Conservation (phyloP, 2,888 invertebrate genomes). For the Orchestes rusci region DNA sequence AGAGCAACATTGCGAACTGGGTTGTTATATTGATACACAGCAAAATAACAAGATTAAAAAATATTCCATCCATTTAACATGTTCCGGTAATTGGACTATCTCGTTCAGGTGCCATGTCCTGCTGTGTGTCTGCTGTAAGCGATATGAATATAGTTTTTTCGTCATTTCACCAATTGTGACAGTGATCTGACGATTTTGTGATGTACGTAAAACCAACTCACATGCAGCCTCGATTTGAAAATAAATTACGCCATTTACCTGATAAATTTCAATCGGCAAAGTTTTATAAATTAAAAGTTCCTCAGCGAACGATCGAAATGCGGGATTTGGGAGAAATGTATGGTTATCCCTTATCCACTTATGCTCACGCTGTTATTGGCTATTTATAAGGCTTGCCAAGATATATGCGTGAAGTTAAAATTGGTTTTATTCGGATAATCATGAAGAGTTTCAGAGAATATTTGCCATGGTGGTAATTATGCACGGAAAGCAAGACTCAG, state of each 20-base stretch:
- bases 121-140: no score
- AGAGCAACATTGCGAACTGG: no score
- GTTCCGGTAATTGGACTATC: neutral
- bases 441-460: no score
- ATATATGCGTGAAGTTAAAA: conserved; percentile 23
- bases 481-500: no score
- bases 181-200: no score
- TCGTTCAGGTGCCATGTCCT: no score
- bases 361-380: conserved; percentile 20
- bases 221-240: neutral
- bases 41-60: neutral
- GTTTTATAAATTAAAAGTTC: neutral
- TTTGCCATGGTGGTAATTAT: no score
- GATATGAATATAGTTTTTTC: no score
- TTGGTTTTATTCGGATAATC: conserved; percentile 17
- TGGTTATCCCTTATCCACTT: conserved; percentile 22
- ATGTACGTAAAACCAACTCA: no score
- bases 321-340: conserved; percentile 19
- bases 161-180: no score
- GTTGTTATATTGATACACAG: no score
- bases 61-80: neutral
- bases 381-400: conserved; percentile 22
- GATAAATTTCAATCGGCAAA: neutral
- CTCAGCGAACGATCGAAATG: neutral
- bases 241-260: neutral